Percentiles rank a stretch among this genome's conserved stretches.
Conservation (phyloP, 2,888 invertebrate species). For the Thymelicus sylvestris region DNA sequence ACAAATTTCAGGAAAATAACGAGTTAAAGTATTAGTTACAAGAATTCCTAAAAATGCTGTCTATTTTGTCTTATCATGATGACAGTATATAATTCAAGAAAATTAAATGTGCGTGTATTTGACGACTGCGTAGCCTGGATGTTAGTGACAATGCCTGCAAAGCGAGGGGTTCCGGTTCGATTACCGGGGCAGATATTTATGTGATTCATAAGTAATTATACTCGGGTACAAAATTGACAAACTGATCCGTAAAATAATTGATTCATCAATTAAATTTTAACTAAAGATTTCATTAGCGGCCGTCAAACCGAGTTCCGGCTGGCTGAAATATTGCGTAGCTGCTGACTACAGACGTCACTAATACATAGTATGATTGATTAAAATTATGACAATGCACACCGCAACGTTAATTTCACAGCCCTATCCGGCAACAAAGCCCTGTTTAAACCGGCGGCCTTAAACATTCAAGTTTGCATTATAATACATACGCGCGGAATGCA, state of each 20-base stretch:
- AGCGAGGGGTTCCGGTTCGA: no score
- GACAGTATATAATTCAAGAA: no score
- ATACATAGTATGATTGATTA: slow-evolving; percentile 34
- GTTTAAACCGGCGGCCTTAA: slow-evolving; percentile 27
- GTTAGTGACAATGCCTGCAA: no score
- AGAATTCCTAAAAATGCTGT: no score
- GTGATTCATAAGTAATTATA: no score
- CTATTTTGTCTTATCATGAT: no score
- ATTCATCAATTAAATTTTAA: neutral
- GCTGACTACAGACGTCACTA: slow-evolving; percentile 25
- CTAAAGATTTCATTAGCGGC: slow-evolving; percentile 1
- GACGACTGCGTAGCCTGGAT: no score
- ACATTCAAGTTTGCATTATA: slow-evolving; percentile 36
- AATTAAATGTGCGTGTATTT: no score
- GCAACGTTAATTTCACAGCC: slow-evolving; percentile 16
- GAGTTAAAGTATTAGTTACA: no score
- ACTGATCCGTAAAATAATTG: slow-evolving; percentile 2
- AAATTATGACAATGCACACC: slow-evolving; percentile 28
- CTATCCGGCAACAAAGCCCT: slow-evolving; percentile 20
- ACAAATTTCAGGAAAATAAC: no score
- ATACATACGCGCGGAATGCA: slow-evolving; percentile 13
- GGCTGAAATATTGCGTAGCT: slow-evolving; percentile 18
- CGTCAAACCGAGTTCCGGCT: neutral
- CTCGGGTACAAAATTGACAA: neutral
- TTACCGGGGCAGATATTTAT: no score